Evolutionary conservation across 2,113 vertebrate genomes (phyloP), one percentile per base, ranked within the genome.

Genomic region (Echinops telfairi): DNA sequence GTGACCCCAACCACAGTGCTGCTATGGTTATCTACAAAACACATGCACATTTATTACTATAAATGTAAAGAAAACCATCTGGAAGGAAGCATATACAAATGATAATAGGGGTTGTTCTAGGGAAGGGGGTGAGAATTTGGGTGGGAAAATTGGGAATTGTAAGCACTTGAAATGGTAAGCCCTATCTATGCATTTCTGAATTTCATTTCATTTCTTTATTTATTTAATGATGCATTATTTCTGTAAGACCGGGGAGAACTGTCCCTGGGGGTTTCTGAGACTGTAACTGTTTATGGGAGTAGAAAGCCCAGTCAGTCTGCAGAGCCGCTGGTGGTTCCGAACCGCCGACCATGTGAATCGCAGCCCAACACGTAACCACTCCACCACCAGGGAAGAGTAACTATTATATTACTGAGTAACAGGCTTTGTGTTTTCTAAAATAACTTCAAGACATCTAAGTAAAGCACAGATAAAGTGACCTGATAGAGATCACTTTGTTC

Each of bases 391-490:
- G 47, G 31, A 43, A 84, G 73, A 71, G 47, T 29, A 73, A 0
- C 62, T 62, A 20, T 84, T 38, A 73, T 64, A 91, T 92, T 31
- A 70, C n/a, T 36, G 47, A 78, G 27, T 83, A 91, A 62, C 3
- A 25, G 57, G n/a, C 38, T 88, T 88, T 85, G 8, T 19, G 11
- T 81, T 81, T 86, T 92, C 43, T 88, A 91, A 83, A 81, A 76
- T 86, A 81, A 81, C 33, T 77, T 29, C 8, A 40, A 64, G 81
- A 40, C 75, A 76, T 58, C 76, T 73, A 79, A 20, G 47, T 62
- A 84, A 88, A 40, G 7, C 40, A 40, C 40, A 7, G 57, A 40
- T 14, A 66, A 0, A 77, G 31, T 43, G 57, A 40, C 40, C 58
- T 47, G 40, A 84, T 8, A 11, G 43, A 86, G 80, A 68, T 68